Evolutionary conservation across 2,888 invertebrate species (phyloP).

Genomic region (Eucriotettix oculatus): DNA sequence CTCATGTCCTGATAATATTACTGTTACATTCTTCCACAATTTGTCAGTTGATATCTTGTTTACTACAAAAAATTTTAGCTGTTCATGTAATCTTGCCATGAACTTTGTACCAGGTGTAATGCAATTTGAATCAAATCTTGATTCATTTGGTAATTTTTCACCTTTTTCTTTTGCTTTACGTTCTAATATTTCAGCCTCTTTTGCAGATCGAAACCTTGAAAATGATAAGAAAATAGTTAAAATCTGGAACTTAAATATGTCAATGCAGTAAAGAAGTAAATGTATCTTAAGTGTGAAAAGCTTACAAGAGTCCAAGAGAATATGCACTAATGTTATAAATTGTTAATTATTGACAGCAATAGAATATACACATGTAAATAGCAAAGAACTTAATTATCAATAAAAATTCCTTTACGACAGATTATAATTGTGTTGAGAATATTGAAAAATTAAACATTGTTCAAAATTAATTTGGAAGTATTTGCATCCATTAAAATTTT

Average conservation of each 20-base stretch:
- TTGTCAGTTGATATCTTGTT: constrained; percentile 71
- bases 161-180: constrained; percentile 60
- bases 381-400: too few relatives aligned
- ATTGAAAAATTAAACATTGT: too few relatives aligned
- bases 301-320: too few relatives aligned
- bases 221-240: background rate
- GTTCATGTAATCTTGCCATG: constrained; percentile 77
- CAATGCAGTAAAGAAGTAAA: background rate
- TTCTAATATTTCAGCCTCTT: constrained; percentile 65
- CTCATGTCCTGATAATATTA: constrained; percentile 86
- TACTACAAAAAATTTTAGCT: constrained; percentile 72
- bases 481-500: too few relatives aligned
- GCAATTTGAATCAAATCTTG: constrained; percentile 91
- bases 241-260: background rate
- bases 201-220: constrained; percentile 66
- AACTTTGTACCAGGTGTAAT: constrained; percentile 94
- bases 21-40: constrained; percentile 70
- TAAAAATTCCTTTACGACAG: too few relatives aligned
- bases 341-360: too few relatives aligned
- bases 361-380: too few relatives aligned
- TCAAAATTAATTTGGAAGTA: too few relatives aligned
- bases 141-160: constrained; percentile 57
- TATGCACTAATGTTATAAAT: too few relatives aligned
- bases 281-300: too few relatives aligned
- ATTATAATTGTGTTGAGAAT: too few relatives aligned